Conservation (phyloP, 2,888 invertebrate species). For the Sympetrum striolatum region DNA sequence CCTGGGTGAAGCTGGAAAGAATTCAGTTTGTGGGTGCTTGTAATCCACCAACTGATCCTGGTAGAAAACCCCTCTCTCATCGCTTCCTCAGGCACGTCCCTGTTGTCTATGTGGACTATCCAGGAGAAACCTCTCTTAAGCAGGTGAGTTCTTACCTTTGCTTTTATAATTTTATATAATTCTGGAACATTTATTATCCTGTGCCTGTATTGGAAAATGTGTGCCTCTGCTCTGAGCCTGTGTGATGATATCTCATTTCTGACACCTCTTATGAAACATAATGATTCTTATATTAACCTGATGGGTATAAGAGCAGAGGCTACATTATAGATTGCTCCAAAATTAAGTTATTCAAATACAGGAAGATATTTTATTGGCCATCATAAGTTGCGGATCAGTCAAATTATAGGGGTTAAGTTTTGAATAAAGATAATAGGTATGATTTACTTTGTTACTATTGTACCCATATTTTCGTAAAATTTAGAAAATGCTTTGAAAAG, state of each 20-base stretch:
- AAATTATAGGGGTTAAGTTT: no score
- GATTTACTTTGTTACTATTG: no score
- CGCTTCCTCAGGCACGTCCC: constrained; percentile 92
- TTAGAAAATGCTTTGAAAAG: no score
- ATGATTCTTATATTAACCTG: background rate
- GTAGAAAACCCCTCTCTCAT: constrained; percentile 93
- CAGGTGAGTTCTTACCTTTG: constrained; percentile 63
- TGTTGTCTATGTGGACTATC: constrained; percentile 99
- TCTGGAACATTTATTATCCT: no score
- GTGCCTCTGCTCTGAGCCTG: background rate
- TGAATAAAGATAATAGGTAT: no score
- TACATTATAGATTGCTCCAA: no score
- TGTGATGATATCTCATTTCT: background rate
- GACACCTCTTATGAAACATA: background rate
- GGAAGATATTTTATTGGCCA: no score
- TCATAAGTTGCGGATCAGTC: no score
- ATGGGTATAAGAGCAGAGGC: background rate
- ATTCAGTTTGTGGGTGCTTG: constrained; percentile 99
- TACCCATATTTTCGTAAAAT: no score
- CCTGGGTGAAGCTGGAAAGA: constrained; percentile 95
- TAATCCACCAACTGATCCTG: constrained; percentile 99
- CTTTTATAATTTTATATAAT: no score
- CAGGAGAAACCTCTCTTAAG: constrained; percentile 95
- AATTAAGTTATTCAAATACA: no score
- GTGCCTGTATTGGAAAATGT: background rate